Conservation (phyloP, 2,888 invertebrate species). For the Phorcus lineatus region DNA sequence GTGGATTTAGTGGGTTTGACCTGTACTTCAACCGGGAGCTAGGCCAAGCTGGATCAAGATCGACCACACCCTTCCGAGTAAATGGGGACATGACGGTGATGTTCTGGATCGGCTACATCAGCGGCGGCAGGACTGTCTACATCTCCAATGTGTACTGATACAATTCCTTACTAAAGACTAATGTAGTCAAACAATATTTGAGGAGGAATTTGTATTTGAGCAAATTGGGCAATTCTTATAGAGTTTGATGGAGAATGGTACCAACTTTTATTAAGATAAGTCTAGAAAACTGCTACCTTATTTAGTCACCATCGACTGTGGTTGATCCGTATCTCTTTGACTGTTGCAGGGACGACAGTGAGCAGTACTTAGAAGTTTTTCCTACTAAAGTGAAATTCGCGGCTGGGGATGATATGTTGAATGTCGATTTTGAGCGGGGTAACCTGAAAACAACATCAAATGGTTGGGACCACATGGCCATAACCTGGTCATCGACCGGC, state of each 20-base stretch:
- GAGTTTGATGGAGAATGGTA: too few species aligned
- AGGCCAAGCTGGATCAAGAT: background rate
- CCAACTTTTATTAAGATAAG: too few species aligned
- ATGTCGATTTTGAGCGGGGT: background rate
- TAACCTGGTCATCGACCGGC: background rate
- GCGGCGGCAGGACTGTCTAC: background rate
- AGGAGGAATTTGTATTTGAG: too few species aligned
- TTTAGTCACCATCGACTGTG: too few species aligned
- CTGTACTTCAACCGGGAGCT: background rate
- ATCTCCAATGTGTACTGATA: background rate
- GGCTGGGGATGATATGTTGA: background rate
- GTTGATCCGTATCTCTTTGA: too few species aligned
- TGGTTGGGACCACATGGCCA: background rate
- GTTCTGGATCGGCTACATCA: slow-evolving; percentile 16
- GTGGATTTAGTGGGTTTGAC: background rate
- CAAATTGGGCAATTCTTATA: too few species aligned
- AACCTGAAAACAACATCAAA: background rate
- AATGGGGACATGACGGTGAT: background rate
- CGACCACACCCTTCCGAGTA: background rate
- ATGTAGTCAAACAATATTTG: too few species aligned
- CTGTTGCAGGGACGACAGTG: background rate
- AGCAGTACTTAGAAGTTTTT: background rate
- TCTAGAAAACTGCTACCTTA: too few species aligned
- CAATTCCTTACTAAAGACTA: too few species aligned
- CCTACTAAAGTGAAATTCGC: background rate